These are phyloP conservation scores for Ameiurus melas DNA, from an alignment of 2,113 vertebrate genomes.

Conservation along the genomic window DNA sequence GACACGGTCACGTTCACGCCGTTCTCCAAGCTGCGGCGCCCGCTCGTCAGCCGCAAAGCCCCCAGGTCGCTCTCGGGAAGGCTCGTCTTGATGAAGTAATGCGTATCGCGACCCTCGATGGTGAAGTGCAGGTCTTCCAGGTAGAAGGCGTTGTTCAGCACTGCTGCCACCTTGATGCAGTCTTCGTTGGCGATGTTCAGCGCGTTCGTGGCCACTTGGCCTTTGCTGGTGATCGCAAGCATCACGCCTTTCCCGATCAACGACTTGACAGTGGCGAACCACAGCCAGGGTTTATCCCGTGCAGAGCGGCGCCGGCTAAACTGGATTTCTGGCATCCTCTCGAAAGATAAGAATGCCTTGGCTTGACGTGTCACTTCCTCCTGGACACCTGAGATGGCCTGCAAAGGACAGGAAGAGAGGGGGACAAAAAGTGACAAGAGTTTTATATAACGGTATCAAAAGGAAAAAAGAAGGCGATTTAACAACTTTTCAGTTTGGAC, in stretches of 20 bases:
- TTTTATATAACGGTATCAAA: neutral
- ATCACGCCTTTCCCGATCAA: constrained; percentile 97
- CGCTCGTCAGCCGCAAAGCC: constrained; percentile 87
- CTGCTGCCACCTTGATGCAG: constrained; percentile 97
- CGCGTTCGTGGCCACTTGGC: constrained; percentile 92
- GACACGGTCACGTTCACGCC: constrained; percentile 96
- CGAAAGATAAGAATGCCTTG: constrained; percentile 90
- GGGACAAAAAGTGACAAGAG: neutral
- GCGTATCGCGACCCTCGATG: constrained; percentile 90
- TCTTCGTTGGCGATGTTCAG: constrained; percentile 98
- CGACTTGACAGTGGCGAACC: constrained; percentile 92
- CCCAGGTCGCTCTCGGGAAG: constrained; percentile 94
- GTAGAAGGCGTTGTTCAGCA: constrained; percentile 96
- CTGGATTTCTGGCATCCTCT: constrained; percentile 94
- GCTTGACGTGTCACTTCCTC: constrained; percentile 91
- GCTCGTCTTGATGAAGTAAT: constrained; percentile 97
- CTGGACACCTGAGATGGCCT: constrained; percentile 95
- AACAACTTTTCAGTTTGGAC: neutral
- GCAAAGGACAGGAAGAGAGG: constrained; percentile 49
- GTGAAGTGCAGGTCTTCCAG: constrained; percentile 96
- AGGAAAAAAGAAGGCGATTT: constrained; percentile 3
- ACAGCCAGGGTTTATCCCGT: constrained; percentile 86
- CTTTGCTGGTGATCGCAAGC: constrained; percentile 88
- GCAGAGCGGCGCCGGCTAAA: constrained; percentile 76
- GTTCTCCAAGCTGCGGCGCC: constrained; percentile 90